These are phyloP conservation scores for Tenthredo amoena DNA, from an alignment of 2,888 invertebrate species.

Conservation along the genomic window DNA sequence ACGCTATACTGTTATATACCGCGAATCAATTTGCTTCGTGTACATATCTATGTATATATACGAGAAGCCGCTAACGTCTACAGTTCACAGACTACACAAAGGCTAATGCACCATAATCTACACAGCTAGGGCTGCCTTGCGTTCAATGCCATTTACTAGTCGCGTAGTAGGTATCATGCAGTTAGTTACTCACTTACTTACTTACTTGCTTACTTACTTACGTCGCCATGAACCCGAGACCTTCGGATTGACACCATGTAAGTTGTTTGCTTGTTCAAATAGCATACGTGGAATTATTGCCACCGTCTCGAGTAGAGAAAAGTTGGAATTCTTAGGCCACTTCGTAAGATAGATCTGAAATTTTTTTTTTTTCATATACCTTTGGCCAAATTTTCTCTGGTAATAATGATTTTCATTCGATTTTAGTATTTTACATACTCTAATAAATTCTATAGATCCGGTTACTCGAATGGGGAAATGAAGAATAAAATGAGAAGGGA, in stretches of 20 bases:
- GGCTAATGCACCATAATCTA: conserved; percentile 70
- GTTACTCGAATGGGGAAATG: neutral
- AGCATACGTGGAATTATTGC: neutral
- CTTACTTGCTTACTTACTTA: neutral
- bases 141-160: conserved; percentile 68
- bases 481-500: neutral
- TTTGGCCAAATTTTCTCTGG: too few species aligned
- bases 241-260: neutral
- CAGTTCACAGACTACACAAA: conserved; percentile 45
- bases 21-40: neutral
- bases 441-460: neutral
- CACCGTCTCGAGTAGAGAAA: neutral
- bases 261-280: neutral
- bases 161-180: conserved; percentile 52
- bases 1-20: neutral
- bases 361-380: neutral
- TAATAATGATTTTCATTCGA: too few species aligned
- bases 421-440: too few species aligned
- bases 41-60: neutral
- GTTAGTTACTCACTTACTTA: neutral
- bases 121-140: conserved; percentile 62
- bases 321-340: neutral
- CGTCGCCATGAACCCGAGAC: conserved; percentile 36
- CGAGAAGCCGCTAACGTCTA: conserved; percentile 47
- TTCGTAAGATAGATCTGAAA: neutral